phyloP scores from a whole-genome alignment of 2,113 vertebrate species.

The Callorhinus ursinus region DNA sequence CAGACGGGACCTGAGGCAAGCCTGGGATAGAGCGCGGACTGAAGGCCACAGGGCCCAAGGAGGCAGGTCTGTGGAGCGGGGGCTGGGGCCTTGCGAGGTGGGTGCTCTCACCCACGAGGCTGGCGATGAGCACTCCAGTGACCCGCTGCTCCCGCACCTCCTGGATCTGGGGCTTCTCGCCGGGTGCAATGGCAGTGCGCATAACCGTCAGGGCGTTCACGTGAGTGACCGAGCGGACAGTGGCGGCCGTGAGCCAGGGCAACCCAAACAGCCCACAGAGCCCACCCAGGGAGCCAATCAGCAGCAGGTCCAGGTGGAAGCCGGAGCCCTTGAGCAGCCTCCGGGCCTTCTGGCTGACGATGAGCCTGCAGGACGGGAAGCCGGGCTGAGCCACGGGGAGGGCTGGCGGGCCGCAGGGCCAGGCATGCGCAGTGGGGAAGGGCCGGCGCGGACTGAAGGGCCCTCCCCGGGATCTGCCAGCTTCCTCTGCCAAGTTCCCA shows the following conservation, averaged over 20 bases:
- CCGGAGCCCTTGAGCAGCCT: slow-evolving; percentile 95
- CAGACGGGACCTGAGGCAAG: background rate
- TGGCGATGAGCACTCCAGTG: slow-evolving; percentile 93
- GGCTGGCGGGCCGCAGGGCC: background rate
- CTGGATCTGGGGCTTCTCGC: slow-evolving; percentile 96
- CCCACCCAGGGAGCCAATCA: slow-evolving; percentile 95
- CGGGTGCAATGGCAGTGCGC: slow-evolving; percentile 96
- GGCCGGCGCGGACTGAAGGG: background rate
- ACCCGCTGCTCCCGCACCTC: slow-evolving; percentile 98
- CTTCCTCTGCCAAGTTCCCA: slow-evolving; percentile 46
- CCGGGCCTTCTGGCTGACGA: slow-evolving; percentile 97
- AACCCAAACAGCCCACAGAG: slow-evolving; percentile 95
- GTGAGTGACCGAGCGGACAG: slow-evolving; percentile 96
- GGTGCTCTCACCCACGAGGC: slow-evolving; percentile 93
- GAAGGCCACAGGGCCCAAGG: background rate
- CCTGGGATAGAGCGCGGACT: background rate
- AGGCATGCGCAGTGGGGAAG: background rate
- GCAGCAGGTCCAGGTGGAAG: slow-evolving; percentile 97
- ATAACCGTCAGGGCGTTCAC: slow-evolving; percentile 97
- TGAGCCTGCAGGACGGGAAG: slow-evolving; percentile 87
- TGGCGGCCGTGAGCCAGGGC: slow-evolving; percentile 97
- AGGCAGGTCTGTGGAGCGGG: background rate
- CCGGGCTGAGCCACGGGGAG: background rate
- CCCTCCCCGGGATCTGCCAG: background rate
- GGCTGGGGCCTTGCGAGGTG: background rate